A percentile compares a stretch with the other conserved stretches of the same genome.
phyloP scores from a whole-genome alignment of 2,888 invertebrate genomes.

The Yponomeuta cagnagella region DNA sequence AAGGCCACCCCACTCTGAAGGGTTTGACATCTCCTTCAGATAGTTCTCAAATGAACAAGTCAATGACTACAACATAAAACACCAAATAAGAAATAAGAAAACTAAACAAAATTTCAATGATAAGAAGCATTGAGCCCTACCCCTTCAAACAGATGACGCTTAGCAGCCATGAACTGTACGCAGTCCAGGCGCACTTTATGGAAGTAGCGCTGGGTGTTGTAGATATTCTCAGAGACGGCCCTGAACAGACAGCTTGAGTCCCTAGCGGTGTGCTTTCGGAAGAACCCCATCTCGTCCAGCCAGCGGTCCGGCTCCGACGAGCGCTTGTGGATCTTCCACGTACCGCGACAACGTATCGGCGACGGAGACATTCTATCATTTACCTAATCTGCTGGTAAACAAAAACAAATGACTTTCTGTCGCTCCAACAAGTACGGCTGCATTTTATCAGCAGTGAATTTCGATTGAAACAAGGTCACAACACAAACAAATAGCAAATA shows the following conservation, averaged over 20 bases:
- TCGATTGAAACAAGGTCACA: neutral
- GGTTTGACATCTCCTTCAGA: slow-evolving; percentile 80
- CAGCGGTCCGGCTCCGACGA: slow-evolving; percentile 80
- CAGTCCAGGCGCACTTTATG: slow-evolving; percentile 83
- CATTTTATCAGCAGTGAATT: slow-evolving; percentile 1
- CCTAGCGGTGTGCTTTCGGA: slow-evolving; percentile 90
- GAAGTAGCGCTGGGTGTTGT: slow-evolving; percentile 82
- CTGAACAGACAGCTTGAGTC: slow-evolving; percentile 93
- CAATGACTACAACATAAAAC: slow-evolving; percentile 75
- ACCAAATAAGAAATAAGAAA: slow-evolving; percentile 4
- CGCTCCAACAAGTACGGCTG: neutral
- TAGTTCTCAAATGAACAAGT: slow-evolving; percentile 79
- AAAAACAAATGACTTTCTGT: slow-evolving; percentile 65
- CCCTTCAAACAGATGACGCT: slow-evolving; percentile 79
- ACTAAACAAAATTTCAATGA: slow-evolving; percentile 14
- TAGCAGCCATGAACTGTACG: slow-evolving; percentile 81
- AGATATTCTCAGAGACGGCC: slow-evolving; percentile 90
- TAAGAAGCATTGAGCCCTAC: slow-evolving; percentile 42
- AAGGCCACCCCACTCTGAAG: slow-evolving; percentile 81
- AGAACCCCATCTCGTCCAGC: slow-evolving; percentile 86
- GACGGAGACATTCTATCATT: slow-evolving; percentile 60
- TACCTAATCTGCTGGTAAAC: slow-evolving; percentile 68
- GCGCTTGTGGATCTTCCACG: slow-evolving; percentile 68
- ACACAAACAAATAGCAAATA: neutral
- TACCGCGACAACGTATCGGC: slow-evolving; percentile 64